These are phyloP conservation scores for Nomada ferruginata DNA, from an alignment of 2,888 invertebrate species.

Conservation along the genomic window DNA sequence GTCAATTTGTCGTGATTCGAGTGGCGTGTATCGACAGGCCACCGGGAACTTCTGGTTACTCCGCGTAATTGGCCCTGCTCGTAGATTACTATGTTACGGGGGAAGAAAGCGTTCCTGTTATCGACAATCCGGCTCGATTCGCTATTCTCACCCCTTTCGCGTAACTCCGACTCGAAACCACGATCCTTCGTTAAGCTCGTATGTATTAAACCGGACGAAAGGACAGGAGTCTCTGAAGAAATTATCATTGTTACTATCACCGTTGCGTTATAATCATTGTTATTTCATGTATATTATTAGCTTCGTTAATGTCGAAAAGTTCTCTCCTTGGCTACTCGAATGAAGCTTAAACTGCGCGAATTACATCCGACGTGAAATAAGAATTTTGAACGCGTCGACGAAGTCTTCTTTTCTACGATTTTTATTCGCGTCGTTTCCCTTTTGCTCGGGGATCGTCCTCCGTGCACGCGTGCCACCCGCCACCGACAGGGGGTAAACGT, in stretches of 20 bases:
- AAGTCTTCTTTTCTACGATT: conserved; percentile 27
- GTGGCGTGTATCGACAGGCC: conserved; percentile 64
- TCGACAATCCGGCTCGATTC: conserved; percentile 37
- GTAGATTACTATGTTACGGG: conserved; percentile 64
- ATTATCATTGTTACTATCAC: no score
- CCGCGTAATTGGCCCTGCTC: conserved; percentile 60
- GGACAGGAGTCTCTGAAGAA: neutral
- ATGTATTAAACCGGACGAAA: neutral
- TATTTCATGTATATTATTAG: no score
- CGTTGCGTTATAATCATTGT: neutral
- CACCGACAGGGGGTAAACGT: conserved; percentile 69
- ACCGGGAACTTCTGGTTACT: conserved; percentile 55
- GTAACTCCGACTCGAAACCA: neutral
- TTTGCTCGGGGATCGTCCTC: conserved; percentile 27
- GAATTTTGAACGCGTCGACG: neutral
- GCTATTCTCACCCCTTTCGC: conserved; percentile 12
- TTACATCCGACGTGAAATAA: neutral
- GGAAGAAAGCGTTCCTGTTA: conserved; percentile 51
- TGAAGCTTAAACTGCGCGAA: neutral
- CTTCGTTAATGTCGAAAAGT: no score
- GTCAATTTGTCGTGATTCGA: conserved; percentile 61
- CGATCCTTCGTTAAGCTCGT: neutral
- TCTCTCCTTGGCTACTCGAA: no score
- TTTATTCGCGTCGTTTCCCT: conserved; percentile 32
- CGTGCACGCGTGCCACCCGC: conserved; percentile 39